Percentiles rank a stretch among this genome's conserved stretches.
These are phyloP conservation scores for Hepsetus odoe DNA, from an alignment of 2,113 vertebrate species.

Conservation along the genomic window DNA sequence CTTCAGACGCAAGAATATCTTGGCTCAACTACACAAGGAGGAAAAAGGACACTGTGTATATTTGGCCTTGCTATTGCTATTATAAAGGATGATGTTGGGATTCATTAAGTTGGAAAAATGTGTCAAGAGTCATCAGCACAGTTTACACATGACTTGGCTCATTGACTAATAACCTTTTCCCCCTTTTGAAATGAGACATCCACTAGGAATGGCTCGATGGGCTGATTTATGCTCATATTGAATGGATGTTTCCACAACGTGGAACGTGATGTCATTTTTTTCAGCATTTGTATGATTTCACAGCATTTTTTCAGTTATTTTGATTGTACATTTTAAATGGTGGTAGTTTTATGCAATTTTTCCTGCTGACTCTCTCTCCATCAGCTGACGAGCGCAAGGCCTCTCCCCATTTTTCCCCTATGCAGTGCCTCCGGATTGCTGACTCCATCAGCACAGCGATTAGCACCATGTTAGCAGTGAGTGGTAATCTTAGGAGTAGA, in stretches of 20 bases:
- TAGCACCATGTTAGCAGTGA: constrained; percentile 54
- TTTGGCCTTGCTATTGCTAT: background rate
- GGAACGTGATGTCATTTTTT: background rate
- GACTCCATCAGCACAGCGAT: constrained; percentile 49
- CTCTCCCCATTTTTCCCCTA: constrained; percentile 36
- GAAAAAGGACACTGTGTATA: too few relatives aligned
- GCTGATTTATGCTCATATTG: background rate
- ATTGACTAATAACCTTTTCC: background rate
- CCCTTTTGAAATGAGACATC: background rate
- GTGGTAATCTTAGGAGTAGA: constrained; percentile 69
- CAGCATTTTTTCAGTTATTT: background rate
- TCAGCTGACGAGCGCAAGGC: constrained; percentile 44
- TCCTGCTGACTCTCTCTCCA: background rate
- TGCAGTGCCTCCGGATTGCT: constrained; percentile 48
- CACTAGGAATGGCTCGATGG: background rate
- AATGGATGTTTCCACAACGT: background rate
- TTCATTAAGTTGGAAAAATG: background rate
- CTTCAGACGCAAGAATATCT: too few relatives aligned
- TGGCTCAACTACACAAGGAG: too few relatives aligned
- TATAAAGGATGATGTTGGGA: too few relatives aligned
- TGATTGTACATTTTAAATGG: background rate
- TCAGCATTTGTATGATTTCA: background rate
- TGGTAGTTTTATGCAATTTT: background rate
- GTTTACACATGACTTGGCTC: background rate
- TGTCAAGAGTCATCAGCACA: background rate